Conservation (phyloP, 2,113 vertebrate genomes). For the Neogobius melanostomus region DNA sequence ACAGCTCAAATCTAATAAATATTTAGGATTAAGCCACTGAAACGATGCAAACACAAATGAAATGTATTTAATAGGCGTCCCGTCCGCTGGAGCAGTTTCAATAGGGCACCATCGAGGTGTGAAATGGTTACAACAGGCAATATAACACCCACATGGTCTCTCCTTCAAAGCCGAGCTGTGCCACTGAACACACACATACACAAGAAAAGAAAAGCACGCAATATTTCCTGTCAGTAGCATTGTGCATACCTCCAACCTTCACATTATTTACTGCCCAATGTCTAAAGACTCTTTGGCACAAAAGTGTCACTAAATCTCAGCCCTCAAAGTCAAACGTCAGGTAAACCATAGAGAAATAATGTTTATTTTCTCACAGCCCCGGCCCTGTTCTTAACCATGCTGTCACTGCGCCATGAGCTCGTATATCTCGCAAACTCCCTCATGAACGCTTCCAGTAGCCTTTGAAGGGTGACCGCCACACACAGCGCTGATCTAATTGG, state of each 20-base stretch:
- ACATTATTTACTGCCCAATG: slow-evolving; percentile 76
- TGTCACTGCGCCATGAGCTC: slow-evolving; percentile 56
- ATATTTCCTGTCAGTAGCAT: slow-evolving; percentile 70
- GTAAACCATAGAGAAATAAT: slow-evolving; percentile 79
- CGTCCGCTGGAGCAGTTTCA: slow-evolving; percentile 68
- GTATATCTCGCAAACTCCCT: slow-evolving; percentile 64
- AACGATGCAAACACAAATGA: slow-evolving; percentile 76
- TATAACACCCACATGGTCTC: slow-evolving; percentile 61
- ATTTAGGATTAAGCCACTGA: slow-evolving; percentile 73
- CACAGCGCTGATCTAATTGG: slow-evolving; percentile 34
- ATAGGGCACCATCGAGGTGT: slow-evolving; percentile 60
- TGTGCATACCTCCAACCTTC: slow-evolving; percentile 78
- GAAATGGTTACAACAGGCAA: slow-evolving; percentile 68
- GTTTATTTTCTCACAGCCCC: slow-evolving; percentile 80
- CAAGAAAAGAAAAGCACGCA: slow-evolving; percentile 48
- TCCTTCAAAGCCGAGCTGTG: slow-evolving; percentile 26
- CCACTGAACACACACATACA: slow-evolving; percentile 28
- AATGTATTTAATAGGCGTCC: slow-evolving; percentile 66
- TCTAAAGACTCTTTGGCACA: slow-evolving; percentile 73
- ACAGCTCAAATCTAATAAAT: slow-evolving; percentile 73
- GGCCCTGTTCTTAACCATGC: slow-evolving; percentile 73
- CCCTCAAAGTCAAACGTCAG: slow-evolving; percentile 82
- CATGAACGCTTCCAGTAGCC: slow-evolving; percentile 59
- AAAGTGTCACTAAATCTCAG: slow-evolving; percentile 79
- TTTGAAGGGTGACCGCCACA: slow-evolving; percentile 53